Base-by-base conservation (phyloP, 1,140 invertebrate species). In the Dendroctonus ponderosae region DNA sequence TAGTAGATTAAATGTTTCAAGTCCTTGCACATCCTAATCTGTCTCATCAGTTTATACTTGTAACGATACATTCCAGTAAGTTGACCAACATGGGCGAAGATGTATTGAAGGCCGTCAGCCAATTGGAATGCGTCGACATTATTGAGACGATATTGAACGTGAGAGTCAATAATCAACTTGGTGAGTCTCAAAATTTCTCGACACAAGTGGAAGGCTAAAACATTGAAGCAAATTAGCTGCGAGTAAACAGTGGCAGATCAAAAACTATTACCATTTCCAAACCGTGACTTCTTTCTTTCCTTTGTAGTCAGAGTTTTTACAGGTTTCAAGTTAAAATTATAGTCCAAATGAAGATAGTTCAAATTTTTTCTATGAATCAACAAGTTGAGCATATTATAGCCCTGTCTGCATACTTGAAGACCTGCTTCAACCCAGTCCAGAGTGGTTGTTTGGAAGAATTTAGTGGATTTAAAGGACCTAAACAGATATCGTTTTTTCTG, bases 1-100 rank as follows among this genome's bases (percentile, higher is more conserved):
- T 99, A 99, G 80, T 99, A 99, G 65, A 99, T 97, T 57, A 99
- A 83, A 86, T 99, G 98, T 77, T 99, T 99, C 68, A 99, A 83
- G 83, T 99, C 98, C 80, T 99, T 99, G 83, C 97, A 99, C 97
- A 99, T 99, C 56, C 98, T 82, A 70, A 99, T 99, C 83, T 99
- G 98, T 76, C 96, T 88, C 97, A 99, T 99, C 11, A 99, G 83
- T 79, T 99, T 99, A 82, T 99, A 99, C 77, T 99, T 99, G 84
- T 99, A 99, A 50, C 98, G 85, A 81, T 99, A 99, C 98, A 99
- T 99, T 79, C 98, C 98, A 5, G 98, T 99, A 11, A 99, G 82
- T 80, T 99, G 98, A 7, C 98, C 98, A 38, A 99, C 97, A 78
- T 99, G 98, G 14, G 97, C 95, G 82, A 99, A 99, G 49, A 99